Conservation (phyloP, 2,797 vertebrate genomes). For the Mus spretus region DNA sequence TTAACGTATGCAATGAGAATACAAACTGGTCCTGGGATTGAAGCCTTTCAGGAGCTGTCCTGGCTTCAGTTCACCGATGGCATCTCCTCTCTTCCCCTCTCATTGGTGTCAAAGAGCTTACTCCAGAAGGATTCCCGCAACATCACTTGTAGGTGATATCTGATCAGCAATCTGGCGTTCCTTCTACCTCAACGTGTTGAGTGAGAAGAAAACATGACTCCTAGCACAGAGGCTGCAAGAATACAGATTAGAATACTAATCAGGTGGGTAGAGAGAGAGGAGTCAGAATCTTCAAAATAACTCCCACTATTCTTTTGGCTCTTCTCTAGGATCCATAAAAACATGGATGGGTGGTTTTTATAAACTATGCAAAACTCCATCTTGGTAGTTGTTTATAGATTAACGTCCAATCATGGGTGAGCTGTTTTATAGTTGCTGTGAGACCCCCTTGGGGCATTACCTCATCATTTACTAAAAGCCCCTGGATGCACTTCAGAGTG, state of each 20-base stretch:
- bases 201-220: neutral
- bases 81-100: neutral
- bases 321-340: constrained; percentile 52
- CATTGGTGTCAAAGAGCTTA: neutral
- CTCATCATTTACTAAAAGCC: neutral
- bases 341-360: neutral
- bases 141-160: neutral
- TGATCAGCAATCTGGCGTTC: neutral
- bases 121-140: neutral
- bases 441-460: neutral
- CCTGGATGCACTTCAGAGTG: constrained; percentile 22
- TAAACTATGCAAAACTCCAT: neutral
- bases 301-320: neutral
- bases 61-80: neutral
- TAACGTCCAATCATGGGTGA: constrained; percentile 30
- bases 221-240: neutral
- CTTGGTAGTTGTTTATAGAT: constrained; percentile 20
- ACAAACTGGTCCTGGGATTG: neutral
- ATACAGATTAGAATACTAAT: neutral
- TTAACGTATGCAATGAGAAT: neutral
- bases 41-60: neutral
- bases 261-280: neutral
- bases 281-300: neutral
- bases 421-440: neutral
- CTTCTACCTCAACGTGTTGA: neutral